phyloP scores from a whole-genome alignment of 37 sponge, comb jelly and placozoan genomes.

The Ephydatia muelleri region DNA sequence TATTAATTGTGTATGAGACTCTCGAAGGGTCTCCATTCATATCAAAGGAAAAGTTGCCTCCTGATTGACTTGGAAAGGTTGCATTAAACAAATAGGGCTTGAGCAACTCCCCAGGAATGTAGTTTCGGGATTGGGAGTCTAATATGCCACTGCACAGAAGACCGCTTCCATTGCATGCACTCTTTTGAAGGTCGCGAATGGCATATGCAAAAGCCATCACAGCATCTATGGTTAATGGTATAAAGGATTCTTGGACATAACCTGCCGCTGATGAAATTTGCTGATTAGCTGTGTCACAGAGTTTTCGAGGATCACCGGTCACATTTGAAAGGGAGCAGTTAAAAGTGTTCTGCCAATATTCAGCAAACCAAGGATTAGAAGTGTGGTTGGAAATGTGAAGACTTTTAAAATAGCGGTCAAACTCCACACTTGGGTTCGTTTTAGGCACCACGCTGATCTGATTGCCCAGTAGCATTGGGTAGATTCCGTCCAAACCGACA shows the following conservation, averaged over 20 bases:
- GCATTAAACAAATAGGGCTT: conserved; percentile 19
- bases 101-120: conserved; percentile 14
- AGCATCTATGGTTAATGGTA: conserved; percentile 87
- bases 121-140: not conserved
- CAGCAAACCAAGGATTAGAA: conserved; percentile 76
- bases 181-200: conserved; percentile 51
- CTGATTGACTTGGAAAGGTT: conserved; percentile 25
- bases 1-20: conserved; percentile 30
- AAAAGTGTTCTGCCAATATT: conserved; percentile 54
- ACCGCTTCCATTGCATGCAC: conserved; percentile 6
- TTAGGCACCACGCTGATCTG: conserved; percentile 47
- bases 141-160: not conserved
- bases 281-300: not conserved
- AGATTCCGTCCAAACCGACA: not conserved
- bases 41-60: conserved; percentile 34
- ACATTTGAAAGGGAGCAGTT: conserved; percentile 42
- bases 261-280: not conserved
- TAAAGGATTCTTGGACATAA: conserved; percentile 60
- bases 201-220: conserved; percentile 81
- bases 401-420: conserved; percentile 65
- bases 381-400: conserved; percentile 59
- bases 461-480: conserved; percentile 15
- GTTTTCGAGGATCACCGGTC: not conserved
- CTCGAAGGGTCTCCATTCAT: conserved; percentile 22
- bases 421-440: conserved; percentile 28